These are phyloP conservation scores for Nipponia nippon DNA, from an alignment of 2,113 vertebrate species.

Conservation along the genomic window DNA sequence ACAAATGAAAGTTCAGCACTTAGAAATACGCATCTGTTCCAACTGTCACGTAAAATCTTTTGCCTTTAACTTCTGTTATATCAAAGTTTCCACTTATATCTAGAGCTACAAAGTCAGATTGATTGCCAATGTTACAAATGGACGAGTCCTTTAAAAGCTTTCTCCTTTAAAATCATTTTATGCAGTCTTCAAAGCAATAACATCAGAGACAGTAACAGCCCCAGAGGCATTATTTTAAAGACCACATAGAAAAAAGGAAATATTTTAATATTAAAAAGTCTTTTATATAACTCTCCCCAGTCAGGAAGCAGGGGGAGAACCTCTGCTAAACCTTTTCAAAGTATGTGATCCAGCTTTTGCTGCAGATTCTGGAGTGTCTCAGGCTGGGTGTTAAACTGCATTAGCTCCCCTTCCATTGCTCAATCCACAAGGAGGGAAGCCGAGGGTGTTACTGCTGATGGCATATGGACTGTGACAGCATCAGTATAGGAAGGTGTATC, in stretches of 20 bases:
- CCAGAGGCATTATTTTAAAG: conserved; percentile 53
- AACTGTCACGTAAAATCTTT: conserved; percentile 22
- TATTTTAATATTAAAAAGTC: conserved; percentile 56
- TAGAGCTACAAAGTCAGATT: conserved; percentile 26
- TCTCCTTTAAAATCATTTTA: conserved; percentile 42
- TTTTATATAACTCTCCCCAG: conserved; percentile 8
- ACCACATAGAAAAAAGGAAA: conserved; percentile 47
- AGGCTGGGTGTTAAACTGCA: background rate
- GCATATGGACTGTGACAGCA: background rate
- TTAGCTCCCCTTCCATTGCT: background rate
- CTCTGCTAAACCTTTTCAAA: conserved; percentile 9
- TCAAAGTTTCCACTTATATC: conserved; percentile 20
- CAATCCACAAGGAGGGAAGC: background rate
- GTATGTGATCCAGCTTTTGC: background rate
- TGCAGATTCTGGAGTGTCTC: background rate
- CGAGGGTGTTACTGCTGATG: background rate
- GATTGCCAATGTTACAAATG: background rate
- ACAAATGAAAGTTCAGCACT: conserved; percentile 24
- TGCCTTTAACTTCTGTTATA: conserved; percentile 19
- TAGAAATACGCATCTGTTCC: background rate
- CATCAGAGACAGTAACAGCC: conserved; percentile 49
- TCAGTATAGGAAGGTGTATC: background rate
- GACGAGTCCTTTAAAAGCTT: conserved; percentile 7
- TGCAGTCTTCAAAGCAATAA: conserved; percentile 47
- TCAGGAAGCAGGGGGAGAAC: background rate